Conservation (phyloP, 2,797 vertebrate species). For the Neoniphon sammara region DNA sequence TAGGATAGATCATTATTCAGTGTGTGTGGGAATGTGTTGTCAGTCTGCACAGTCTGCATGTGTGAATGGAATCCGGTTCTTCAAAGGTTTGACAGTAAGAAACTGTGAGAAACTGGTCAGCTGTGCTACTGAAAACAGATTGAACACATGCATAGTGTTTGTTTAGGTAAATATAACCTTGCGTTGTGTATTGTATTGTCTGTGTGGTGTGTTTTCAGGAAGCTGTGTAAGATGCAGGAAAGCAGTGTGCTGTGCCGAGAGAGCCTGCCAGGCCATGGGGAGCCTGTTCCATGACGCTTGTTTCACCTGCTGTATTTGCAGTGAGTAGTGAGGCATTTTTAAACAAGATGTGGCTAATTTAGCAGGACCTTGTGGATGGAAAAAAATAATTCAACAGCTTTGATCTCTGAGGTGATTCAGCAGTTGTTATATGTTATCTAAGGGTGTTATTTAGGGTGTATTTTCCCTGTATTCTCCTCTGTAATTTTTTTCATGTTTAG, state of each 20-base stretch:
- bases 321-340: conserved; percentile 58
- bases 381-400: too few relatives aligned
- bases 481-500: conserved; percentile 46
- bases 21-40: background rate
- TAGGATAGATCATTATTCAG: background rate
- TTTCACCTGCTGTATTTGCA: conserved; percentile 88
- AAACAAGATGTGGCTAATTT: too few relatives aligned
- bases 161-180: background rate
- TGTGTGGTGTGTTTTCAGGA: conserved; percentile 49
- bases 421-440: too few relatives aligned
- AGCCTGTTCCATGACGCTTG: conserved; percentile 86
- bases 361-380: too few relatives aligned
- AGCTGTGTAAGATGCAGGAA: conserved; percentile 64
- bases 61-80: conserved; percentile 4
- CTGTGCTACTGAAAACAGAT: background rate
- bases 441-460: too few relatives aligned
- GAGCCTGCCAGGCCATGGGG: conserved; percentile 89
- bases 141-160: background rate
- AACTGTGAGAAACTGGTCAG: background rate
- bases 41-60: background rate
- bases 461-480: background rate
- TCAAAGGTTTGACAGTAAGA: background rate
- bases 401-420: conserved; percentile 1
- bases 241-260: conserved; percentile 41
- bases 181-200: background rate